These are phyloP conservation scores for Limnothrissa miodon DNA, from an alignment of 2,113 vertebrate genomes.

Conservation along the genomic window DNA sequence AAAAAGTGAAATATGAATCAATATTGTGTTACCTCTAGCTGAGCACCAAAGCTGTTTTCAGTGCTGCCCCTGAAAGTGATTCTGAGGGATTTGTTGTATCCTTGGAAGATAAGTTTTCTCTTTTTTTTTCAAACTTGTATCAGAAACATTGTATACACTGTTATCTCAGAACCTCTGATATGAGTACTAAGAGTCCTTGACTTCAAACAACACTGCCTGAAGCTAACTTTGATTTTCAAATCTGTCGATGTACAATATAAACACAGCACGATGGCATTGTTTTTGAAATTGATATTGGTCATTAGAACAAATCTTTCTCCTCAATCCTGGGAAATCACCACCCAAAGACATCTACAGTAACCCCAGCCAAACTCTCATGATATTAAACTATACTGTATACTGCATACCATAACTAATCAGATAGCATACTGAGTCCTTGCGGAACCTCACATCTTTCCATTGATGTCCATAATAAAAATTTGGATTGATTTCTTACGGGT, in stretches of 20 bases:
- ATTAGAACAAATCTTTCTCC: not conserved
- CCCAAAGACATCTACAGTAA: too few relatives aligned
- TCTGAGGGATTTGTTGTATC: not conserved
- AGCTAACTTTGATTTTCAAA: not conserved
- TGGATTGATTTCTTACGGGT: not conserved
- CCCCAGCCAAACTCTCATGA: too few relatives aligned
- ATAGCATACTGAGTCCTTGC: too few relatives aligned
- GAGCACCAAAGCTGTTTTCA: not conserved
- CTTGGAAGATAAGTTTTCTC: not conserved
- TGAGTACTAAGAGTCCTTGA: not conserved
- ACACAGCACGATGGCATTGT: not conserved
- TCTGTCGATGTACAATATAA: not conserved
- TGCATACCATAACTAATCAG: too few relatives aligned
- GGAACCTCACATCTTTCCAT: not conserved
- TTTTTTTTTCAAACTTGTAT: slow-evolving; percentile 4
- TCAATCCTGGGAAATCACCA: not conserved
- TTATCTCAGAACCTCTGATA: not conserved
- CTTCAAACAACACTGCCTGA: not conserved
- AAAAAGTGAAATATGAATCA: not conserved
- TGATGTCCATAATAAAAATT: not conserved
- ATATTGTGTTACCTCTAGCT: not conserved
- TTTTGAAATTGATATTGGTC: not conserved
- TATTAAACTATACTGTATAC: too few relatives aligned
- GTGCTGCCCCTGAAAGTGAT: not conserved
- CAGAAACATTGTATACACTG: not conserved